These are phyloP conservation scores for Physella acuta DNA, from an alignment of 1,140 invertebrate genomes.

Conservation along the genomic window DNA sequence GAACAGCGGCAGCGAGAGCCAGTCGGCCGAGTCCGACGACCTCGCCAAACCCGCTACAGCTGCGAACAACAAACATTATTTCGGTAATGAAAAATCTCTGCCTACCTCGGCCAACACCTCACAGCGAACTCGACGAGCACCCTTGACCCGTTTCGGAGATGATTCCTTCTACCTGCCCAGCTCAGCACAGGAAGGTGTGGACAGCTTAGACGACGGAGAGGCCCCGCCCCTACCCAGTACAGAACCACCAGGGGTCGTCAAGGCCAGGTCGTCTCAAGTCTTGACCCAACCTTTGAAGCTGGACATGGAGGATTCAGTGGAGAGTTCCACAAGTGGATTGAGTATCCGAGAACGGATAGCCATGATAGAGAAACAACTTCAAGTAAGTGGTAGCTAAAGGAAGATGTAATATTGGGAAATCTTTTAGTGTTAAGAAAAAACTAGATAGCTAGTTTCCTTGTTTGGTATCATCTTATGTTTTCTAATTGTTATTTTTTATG, in stretches of 20 bases:
- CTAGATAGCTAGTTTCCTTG: too few species aligned
- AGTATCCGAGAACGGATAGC: conserved; percentile 40
- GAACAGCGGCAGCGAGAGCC: conserved; percentile 15
- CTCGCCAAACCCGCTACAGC: background rate
- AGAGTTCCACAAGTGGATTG: conserved; percentile 29
- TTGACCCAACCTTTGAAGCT: background rate
- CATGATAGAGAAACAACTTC: conserved; percentile 40
- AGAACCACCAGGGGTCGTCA: conserved; percentile 19
- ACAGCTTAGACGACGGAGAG: conserved; percentile 26
- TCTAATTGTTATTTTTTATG: too few species aligned
- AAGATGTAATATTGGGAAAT: too few species aligned
- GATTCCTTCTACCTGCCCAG: conserved; percentile 38
- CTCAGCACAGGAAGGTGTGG: conserved; percentile 19
- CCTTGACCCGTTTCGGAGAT: conserved; percentile 27
- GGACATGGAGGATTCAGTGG: conserved; percentile 7
- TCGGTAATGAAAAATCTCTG: conserved; percentile 25
- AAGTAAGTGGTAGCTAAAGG: too few species aligned
- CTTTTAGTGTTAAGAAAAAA: too few species aligned
- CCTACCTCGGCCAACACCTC: conserved; percentile 14
- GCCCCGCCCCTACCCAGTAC: conserved; percentile 27
- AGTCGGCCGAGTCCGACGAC: background rate
- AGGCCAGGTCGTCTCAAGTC: background rate
- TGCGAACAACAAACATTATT: conserved; percentile 28
- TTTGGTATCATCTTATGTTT: too few species aligned
- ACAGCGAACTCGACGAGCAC: conserved; percentile 7